Base-by-base conservation (phyloP, 2,113 vertebrate genomes). In the Perca schrenkii region DNA sequence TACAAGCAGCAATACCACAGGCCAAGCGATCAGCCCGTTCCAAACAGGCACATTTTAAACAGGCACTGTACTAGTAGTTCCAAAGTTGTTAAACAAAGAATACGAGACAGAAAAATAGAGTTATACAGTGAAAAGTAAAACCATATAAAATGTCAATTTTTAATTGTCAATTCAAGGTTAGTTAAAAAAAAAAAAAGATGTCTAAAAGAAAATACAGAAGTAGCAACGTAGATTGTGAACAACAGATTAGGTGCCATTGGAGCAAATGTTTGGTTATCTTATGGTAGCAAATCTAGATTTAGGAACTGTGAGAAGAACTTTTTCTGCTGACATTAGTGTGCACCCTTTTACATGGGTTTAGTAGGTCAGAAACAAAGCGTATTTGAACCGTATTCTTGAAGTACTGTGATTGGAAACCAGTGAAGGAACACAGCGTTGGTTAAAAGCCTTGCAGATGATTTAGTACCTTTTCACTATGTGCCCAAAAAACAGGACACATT, bases 321-420 rank as follows among this genome's bases (percentile, higher is more conserved):
- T 22, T 22, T 47, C 54, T 47, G 16, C 65, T 40, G 49, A 54
- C 31, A 40, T 36, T 54, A 36, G 43, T 21, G 56, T 49, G 25
- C 40, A 11, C 40, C 36, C 11, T 46, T 6, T 0, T 19, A 8
- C 10, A 8, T 11, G 6, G 15, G 46, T 19, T 53, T n/a, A n/a
- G n/a, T 28, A 21, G 21, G 21, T 52, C 65, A 53, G 49, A 70
- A 28, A 62, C 16, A 17, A 19, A 52, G 21, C 3, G 2, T 58
- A 79, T 49, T 50, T 40, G 46, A 78, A 70, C 40, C 36, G 77
- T 70, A 70, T 82, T 77, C 31, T 31, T 31, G 31, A 34, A 34
- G 34, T 6, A 17, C n/a, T 65, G 49, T 60, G 34, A 77, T 57
- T 77, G 47, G 62, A 67, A 74, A 47, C 62, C 56, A 66, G 28